phyloP scores from a whole-genome alignment of 2,113 vertebrate genomes.

The Myotis yumanensis region DNA sequence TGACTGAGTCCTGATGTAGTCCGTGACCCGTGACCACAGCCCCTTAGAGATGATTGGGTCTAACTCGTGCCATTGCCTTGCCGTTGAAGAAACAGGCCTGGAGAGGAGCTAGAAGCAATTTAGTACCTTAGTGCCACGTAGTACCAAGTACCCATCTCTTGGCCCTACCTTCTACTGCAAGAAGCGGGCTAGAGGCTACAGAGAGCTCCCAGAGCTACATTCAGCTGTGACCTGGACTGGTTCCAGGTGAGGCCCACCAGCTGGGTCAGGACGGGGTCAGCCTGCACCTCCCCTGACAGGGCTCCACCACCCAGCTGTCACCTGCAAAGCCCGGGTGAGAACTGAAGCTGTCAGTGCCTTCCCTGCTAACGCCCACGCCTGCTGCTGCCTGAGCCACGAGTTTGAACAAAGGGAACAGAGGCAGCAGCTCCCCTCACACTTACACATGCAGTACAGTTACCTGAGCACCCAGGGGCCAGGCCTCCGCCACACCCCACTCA shows the following conservation, averaged over 20 bases:
- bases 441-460: conserved; percentile 50
- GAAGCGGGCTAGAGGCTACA: neutral
- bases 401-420: conserved; percentile 76
- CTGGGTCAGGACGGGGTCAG: neutral
- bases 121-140: neutral
- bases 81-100: neutral
- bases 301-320: conserved; percentile 66
- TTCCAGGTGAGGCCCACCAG: neutral
- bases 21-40: neutral
- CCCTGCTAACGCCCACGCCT: conserved; percentile 70
- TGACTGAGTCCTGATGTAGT: neutral
- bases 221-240: conserved; percentile 1
- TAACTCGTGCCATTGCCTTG: neutral
- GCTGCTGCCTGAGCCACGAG: conserved; percentile 66
- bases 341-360: conserved; percentile 76
- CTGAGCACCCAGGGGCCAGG: neutral
- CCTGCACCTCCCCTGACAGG: neutral
- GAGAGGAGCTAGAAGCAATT: neutral
- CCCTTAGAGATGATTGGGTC: neutral
- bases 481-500: neutral
- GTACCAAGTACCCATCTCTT: neutral
- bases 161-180: neutral
- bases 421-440: conserved; percentile 53
- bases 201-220: neutral
- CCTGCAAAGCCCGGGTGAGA: conserved; percentile 69